These are phyloP conservation scores for Cephus pygmeus DNA, from an alignment of 2,888 invertebrate species.

Conservation along the genomic window DNA sequence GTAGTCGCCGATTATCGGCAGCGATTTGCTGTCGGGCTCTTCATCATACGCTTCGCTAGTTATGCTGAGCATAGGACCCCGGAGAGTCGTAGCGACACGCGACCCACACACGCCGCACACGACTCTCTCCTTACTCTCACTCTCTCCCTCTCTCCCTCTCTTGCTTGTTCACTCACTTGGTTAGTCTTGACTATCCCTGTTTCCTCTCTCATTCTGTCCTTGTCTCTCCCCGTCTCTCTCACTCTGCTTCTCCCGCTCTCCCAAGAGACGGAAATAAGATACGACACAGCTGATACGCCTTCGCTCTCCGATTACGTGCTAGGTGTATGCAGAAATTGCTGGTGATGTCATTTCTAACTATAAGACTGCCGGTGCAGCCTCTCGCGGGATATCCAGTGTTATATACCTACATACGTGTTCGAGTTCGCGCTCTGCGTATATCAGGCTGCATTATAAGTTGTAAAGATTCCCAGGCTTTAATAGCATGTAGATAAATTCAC, in stretches of 20 bases:
- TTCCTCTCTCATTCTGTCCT: conserved; percentile 17
- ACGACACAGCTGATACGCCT: conserved; percentile 62
- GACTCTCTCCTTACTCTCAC: conserved; percentile 33
- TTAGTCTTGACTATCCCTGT: neutral
- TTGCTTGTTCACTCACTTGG: conserved; percentile 12
- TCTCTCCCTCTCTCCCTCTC: conserved; percentile 28
- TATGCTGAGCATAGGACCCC: conserved; percentile 40
- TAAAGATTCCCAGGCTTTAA: neutral
- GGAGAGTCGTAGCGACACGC: conserved; percentile 47
- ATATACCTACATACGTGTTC: neutral
- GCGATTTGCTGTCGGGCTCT: conserved; percentile 45
- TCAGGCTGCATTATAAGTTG: neutral
- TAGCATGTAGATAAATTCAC: neutral
- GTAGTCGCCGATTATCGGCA: conserved; percentile 21
- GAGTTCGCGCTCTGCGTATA: neutral
- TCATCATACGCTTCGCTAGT: conserved; percentile 57
- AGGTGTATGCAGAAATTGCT: conserved; percentile 51
- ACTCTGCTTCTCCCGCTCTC: conserved; percentile 6
- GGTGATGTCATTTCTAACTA: conserved; percentile 62
- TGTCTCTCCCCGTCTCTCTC: conserved; percentile 17
- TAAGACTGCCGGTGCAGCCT: conserved; percentile 26
- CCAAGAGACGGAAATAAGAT: conserved; percentile 59
- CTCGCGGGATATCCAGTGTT: neutral
- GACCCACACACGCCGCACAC: conserved; percentile 55
- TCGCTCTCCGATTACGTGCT: conserved; percentile 55